Base-by-base conservation (phyloP, 1,140 invertebrate genomes). In the Nylanderia fulva region DNA sequence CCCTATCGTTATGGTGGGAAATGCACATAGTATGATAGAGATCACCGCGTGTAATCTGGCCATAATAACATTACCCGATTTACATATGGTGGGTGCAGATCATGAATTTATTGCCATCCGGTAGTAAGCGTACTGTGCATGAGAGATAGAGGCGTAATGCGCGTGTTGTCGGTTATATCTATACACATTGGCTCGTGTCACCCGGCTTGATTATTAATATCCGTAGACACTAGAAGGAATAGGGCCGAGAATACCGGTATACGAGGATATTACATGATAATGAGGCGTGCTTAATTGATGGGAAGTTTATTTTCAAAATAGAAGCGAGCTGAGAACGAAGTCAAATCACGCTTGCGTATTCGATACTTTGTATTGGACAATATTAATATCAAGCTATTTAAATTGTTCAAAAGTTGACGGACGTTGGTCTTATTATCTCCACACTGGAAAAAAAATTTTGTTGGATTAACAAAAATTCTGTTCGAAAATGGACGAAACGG, bases 41-140 rank as follows among this genome's bases (percentile, higher is more conserved):
- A 92, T 92, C 87, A 88, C 83, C 88, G 89, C 88, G 84, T 91
- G 91, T 93, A 92, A 92, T 92, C 91, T 92, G 85, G 84, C 79
- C 84, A 71, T 91, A 92, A 92, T 87, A 87, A 92, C 86, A 92
- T 90, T 86, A 66, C 69, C 36, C 85, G 83, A 92, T 93, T 92
- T 92, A 85, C 91, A 93, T 93, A 92, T 87, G 85, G 79, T 48
- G 77, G 83, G 72, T 71, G 80, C 56, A 84, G 86, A 92, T 91
- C 88, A 91, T 92, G 88, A 92, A 92, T 92, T 92, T 90, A 92
- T 92, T 89, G 86, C 79, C 83, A 88, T 75, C 85, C 85, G 69
- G 56, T 88, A 69, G 39, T 45, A 29, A n/a, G 58, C 71, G 48
- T 79, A 79, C 52, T 27, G 39, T 39, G 36, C 56, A 58, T 45